Percentiles rank a stretch among this genome's conserved stretches.
These are phyloP conservation scores for Anoplopoma fimbria DNA, from an alignment of 2,113 vertebrate genomes.

Conservation along the genomic window DNA sequence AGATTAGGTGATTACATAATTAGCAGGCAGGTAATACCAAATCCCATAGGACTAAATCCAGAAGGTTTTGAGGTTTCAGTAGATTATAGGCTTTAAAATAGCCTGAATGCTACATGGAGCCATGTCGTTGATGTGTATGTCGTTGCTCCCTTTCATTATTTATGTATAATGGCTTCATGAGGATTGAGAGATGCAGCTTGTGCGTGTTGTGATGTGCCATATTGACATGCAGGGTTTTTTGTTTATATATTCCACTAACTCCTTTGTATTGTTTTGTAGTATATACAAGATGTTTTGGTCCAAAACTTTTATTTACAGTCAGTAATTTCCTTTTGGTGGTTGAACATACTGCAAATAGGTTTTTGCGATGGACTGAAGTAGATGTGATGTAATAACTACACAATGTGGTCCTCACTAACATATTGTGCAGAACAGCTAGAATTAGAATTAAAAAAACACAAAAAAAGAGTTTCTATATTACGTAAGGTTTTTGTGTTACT, in stretches of 20 bases:
- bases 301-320: background rate
- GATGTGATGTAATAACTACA: background rate
- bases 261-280: background rate
- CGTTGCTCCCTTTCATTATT: background rate
- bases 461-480: background rate
- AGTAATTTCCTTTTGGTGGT: background rate
- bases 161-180: background rate
- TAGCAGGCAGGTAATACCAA: slow-evolving; percentile 16
- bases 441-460: no score
- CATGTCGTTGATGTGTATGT: slow-evolving; percentile 8
- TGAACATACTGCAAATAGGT: background rate
- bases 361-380: background rate
- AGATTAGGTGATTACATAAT: slow-evolving; percentile 17
- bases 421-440: background rate
- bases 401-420: background rate
- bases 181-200: background rate
- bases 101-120: background rate
- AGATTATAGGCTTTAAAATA: background rate
- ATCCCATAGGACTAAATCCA: background rate
- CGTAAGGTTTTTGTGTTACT: background rate
- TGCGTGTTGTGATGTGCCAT: background rate
- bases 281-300: background rate
- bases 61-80: background rate
- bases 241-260: background rate
- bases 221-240: background rate